Conservation (phyloP, 2,888 invertebrate species). For the Oligia fasciuncula region DNA sequence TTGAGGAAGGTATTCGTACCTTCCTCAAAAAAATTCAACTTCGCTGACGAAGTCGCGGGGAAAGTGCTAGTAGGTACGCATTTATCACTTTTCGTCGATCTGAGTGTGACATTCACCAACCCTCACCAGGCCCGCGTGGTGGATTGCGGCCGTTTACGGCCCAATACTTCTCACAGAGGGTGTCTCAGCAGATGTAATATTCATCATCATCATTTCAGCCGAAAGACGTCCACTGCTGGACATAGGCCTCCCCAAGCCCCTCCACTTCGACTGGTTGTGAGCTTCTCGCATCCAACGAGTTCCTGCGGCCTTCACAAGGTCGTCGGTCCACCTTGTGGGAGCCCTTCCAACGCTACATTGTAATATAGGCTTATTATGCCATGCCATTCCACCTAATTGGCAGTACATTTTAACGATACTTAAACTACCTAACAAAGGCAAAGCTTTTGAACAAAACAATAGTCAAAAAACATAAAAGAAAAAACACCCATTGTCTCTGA, state of each 20-base stretch:
- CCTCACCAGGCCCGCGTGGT: neutral
- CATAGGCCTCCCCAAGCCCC: too few species aligned
- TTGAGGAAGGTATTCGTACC: too few species aligned
- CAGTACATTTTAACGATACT: neutral
- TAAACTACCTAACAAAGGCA: neutral
- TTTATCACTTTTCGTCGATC: neutral
- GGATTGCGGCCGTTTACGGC: neutral
- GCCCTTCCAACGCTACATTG: too few species aligned
- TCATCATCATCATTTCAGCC: neutral
- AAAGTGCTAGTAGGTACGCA: neutral
- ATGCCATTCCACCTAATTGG: neutral
- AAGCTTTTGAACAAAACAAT: slow-evolving; percentile 15
- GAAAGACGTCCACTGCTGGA: too few species aligned
- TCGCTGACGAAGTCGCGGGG: too few species aligned
- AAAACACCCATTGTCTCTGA: slow-evolving; percentile 21
- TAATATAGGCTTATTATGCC: too few species aligned
- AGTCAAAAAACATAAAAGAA: slow-evolving; percentile 6
- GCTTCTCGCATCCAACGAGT: too few species aligned
- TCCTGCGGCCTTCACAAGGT: too few species aligned
- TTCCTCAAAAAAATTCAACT: too few species aligned
- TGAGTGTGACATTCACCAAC: neutral
- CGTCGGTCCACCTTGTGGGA: too few species aligned
- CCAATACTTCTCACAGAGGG: neutral
- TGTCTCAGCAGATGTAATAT: neutral
- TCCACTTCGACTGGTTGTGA: too few species aligned